Conservation (phyloP, 2,888 invertebrate species). For the Myopa testacea region DNA sequence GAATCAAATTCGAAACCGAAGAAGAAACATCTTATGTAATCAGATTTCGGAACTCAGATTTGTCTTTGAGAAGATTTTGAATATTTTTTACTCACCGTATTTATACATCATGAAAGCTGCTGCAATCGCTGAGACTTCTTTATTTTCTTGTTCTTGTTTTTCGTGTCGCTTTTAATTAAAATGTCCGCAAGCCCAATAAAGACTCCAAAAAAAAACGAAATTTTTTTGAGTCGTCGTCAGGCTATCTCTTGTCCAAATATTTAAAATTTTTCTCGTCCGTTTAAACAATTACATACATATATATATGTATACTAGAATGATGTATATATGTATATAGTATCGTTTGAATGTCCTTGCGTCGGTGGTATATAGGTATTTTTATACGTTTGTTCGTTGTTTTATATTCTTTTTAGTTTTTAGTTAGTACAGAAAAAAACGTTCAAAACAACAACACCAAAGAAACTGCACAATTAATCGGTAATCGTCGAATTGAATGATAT, state of each 20-base stretch:
- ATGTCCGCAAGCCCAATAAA: not conserved
- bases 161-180: no score
- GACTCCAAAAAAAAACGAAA: not conserved
- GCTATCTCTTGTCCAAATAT: constrained; percentile 28
- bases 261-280: constrained; percentile 40
- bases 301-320: not conserved
- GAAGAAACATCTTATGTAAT: no score
- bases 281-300: constrained; percentile 6
- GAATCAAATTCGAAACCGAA: no score
- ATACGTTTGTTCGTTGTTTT: not conserved
- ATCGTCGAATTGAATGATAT: constrained; percentile 42
- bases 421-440: constrained; percentile 42
- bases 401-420: not conserved
- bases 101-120: constrained; percentile 44
- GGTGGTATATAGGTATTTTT: no score
- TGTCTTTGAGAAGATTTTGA: no score
- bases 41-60: no score
- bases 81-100: constrained; percentile 45
- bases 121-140: not conserved
- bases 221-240: not conserved
- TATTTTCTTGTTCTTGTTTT: not conserved
- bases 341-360: no score
- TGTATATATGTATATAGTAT: no score
- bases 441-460: constrained; percentile 50
- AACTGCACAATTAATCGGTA: constrained; percentile 45